Evolutionary conservation across 2,888 invertebrate species (phyloP), one percentile per base, ranked within the genome.

Genomic region (Parthenolecanium corni): DNA sequence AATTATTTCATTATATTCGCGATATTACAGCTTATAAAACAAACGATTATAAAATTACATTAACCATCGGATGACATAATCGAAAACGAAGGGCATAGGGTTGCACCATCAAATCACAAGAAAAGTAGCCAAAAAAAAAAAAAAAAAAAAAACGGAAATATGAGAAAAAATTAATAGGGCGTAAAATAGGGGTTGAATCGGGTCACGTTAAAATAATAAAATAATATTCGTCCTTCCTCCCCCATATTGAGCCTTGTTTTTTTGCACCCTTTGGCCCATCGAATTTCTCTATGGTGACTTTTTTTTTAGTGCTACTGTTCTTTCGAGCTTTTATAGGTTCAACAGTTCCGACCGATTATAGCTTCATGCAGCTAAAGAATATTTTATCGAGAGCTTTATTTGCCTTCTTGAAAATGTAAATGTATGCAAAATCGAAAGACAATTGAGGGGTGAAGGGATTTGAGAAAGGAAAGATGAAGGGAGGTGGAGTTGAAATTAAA

Each of bases 181-280:
- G 58, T 58, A 58, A 58, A 58, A 58, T 58, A 58, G 58, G 58
- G 58, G 58, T 58, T 58, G 49, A 58, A 58, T 46, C 58, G 58
- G 58, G 58, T 58, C 58, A 49, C 58, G 58, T 49, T 58, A 58
- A 58, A 58, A 58, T 58, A 58, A 58, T 58, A 58, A 58, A 58
- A 58, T 57, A 58, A 58, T 58, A 58, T 58, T 58, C 58, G 58
- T 57, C 46, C 21, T 42, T 21, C 49, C 49, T 49, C 23, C 49
- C 49, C 21, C 54, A 38, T 54, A 23, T 40, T 54, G 21, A 40
- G 21, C 54, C 40, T 24, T 54, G 21, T 23, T 38, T 38, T 46
- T 57, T 44, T 24, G 57, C 57, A 57, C n/a, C n/a, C n/a, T n/a
- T 46, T 23, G 44, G 24, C 31, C 31, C 31, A 31, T 31, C 31